Evolutionary conservation across 2,888 invertebrate genomes (phyloP).

Genomic region (Oegoconia quadripuncta): DNA sequence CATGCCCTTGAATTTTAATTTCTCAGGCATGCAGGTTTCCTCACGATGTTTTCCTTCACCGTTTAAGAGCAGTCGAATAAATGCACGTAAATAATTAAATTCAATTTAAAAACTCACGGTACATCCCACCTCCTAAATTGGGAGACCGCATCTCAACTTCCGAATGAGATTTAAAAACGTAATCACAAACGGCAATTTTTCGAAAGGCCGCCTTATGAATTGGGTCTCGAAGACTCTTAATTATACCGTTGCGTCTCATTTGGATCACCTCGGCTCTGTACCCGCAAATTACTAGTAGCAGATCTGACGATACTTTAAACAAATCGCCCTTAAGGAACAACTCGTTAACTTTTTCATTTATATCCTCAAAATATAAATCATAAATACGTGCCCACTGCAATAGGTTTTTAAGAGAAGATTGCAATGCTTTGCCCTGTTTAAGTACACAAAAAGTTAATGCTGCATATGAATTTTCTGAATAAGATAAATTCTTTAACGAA

Average conservation of each 20-base stretch:
- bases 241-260: conserved; percentile 9
- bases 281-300: conserved; percentile 17
- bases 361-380: background rate
- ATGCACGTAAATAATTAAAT: too few relatives aligned
- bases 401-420: conserved; percentile 2
- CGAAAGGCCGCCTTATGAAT: conserved; percentile 8
- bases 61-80: too few relatives aligned
- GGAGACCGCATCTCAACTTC: conserved; percentile 7
- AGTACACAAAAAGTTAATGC: conserved; percentile 13
- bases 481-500: conserved; percentile 2
- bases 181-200: conserved; percentile 14
- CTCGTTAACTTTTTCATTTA: conserved; percentile 1
- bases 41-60: too few relatives aligned
- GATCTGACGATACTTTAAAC: conserved; percentile 11
- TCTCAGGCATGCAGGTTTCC: too few relatives aligned
- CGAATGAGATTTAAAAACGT: conserved; percentile 10
- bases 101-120: too few relatives aligned
- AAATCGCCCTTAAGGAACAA: conserved; percentile 15
- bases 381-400: conserved; percentile 6
- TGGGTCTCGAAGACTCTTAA: conserved; percentile 6
- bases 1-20: too few relatives aligned
- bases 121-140: conserved; percentile 14
- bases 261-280: conserved; percentile 14
- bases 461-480: conserved; percentile 15
- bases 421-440: conserved; percentile 13